Base-by-base conservation (phyloP, 2,888 invertebrate species). In the Magallana nippona region DNA sequence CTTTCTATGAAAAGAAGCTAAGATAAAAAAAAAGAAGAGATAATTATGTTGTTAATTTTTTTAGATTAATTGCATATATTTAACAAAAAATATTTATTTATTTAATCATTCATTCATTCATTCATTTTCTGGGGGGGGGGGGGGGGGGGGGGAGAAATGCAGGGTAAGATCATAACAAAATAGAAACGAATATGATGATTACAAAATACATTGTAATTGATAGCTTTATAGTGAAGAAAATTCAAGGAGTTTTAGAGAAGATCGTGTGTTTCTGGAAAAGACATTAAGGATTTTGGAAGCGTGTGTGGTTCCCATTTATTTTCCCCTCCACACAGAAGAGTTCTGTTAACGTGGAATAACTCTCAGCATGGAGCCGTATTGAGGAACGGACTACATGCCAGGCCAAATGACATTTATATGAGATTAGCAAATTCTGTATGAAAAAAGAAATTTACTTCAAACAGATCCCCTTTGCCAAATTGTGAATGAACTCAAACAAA, bases 401-500 rank as follows among this genome's bases (percentile, higher is more conserved):
- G 55, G 82, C 62, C 56, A 55, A n/a, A 56, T 82, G 84, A 79
- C 82, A 82, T 84, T 82, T 81, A 55, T 78, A 84, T 84, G 63
- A 79, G 63, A 82, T 84, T 84, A 58, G 78, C 84, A 84, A 84
- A 82, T 81, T 84, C 78, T 77, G 63, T 32, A 60, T 82, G 79
- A 82, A 81, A 81, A 78, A 78, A 82, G 82, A 79, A 84, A 82
- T 79, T 60, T n/a, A 82, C 84, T 63, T 84, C 84, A 84, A 84
- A 84, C 55, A 81, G 82, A 84, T 57, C 78, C 19, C 56, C 32
- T 22, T 78, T 62, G 44, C 22, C 79, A 56, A 78, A 32, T 84
- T 78, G 22, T 82, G 55, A 78, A 84, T 79, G 79, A 77, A 63
- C 63, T 79, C 32, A 22, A 82, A 84, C 32, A 58, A 55, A 78